These are phyloP conservation scores for Pteropus rufus DNA, from an alignment of 2,797 vertebrate genomes.

Conservation along the genomic window DNA sequence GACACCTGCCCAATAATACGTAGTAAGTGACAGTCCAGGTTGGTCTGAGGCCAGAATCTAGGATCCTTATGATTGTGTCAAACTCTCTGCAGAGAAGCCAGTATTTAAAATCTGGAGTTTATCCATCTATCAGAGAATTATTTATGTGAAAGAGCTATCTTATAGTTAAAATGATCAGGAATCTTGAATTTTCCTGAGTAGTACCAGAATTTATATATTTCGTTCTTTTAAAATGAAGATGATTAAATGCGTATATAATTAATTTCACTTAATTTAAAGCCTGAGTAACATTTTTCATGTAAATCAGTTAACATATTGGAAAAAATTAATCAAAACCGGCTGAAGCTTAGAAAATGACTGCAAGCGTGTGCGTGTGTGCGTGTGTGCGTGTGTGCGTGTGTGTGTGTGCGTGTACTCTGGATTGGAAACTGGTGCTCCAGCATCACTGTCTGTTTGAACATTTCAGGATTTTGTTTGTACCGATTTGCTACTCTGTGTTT, in stretches of 20 bases:
- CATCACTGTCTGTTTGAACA: background rate
- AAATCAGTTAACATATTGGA: background rate
- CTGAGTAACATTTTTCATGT: background rate
- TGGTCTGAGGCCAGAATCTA: background rate
- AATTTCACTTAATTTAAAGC: constrained; percentile 38
- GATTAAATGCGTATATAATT: constrained; percentile 1
- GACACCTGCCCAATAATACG: background rate
- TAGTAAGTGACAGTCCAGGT: background rate
- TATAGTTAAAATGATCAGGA: background rate
- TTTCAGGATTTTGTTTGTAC: background rate
- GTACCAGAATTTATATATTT: background rate
- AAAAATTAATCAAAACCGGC: background rate
- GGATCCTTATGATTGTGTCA: background rate
- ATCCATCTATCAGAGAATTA: background rate
- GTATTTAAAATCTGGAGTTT: background rate
- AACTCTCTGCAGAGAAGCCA: background rate
- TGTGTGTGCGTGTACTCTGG: constrained; percentile 85
- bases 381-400: background rate
- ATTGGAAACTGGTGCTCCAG: constrained; percentile 88
- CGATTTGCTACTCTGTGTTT: background rate
- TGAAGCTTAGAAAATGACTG: background rate
- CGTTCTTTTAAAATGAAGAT: background rate
- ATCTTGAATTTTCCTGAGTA: background rate
- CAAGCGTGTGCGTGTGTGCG: background rate
- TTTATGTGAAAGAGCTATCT: background rate